These are phyloP conservation scores for Lacerta agilis DNA, from an alignment of 2,797 vertebrate genomes.

Conservation along the genomic window DNA sequence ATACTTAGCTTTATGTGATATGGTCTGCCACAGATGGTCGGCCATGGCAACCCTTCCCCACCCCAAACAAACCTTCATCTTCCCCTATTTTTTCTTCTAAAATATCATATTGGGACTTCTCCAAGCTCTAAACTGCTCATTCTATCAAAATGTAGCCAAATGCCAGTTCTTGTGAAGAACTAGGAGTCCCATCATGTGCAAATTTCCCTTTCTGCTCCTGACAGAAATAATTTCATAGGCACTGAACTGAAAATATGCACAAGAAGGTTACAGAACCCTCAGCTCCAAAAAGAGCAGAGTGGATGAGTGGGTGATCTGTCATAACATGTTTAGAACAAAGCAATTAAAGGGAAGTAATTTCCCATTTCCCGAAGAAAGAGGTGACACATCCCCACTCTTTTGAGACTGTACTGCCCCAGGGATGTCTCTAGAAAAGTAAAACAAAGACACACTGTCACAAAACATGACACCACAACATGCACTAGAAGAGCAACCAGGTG, in stretches of 20 bases:
- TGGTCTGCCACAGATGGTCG: background rate
- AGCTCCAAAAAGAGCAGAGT: constrained; percentile 47
- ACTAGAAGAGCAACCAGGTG: constrained; percentile 21
- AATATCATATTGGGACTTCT: constrained; percentile 38
- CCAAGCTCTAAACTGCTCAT: constrained; percentile 18
- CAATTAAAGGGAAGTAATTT: constrained; percentile 44
- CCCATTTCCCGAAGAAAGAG: constrained; percentile 29
- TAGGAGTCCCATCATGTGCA: constrained; percentile 29
- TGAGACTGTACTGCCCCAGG: constrained; percentile 18
- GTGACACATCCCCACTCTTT: constrained; percentile 33
- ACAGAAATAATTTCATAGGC: constrained; percentile 29
- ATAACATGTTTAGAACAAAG: constrained; percentile 44
- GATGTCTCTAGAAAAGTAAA: constrained; percentile 39
- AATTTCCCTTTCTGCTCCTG: constrained; percentile 24
- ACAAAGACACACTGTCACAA: constrained; percentile 34
- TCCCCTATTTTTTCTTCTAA: background rate
- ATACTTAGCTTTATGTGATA: background rate
- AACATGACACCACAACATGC: constrained; percentile 13
- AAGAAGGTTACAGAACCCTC: constrained; percentile 40
- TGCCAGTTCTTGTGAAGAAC: constrained; percentile 33
- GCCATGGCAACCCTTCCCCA: background rate
- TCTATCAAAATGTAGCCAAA: constrained; percentile 38
- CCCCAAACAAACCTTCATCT: background rate
- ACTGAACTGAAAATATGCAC: constrained; percentile 32
- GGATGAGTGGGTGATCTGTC: constrained; percentile 47